These are phyloP conservation scores for Tokudaia muenninki DNA, from an alignment of 2,797 vertebrate species.

Conservation along the genomic window DNA sequence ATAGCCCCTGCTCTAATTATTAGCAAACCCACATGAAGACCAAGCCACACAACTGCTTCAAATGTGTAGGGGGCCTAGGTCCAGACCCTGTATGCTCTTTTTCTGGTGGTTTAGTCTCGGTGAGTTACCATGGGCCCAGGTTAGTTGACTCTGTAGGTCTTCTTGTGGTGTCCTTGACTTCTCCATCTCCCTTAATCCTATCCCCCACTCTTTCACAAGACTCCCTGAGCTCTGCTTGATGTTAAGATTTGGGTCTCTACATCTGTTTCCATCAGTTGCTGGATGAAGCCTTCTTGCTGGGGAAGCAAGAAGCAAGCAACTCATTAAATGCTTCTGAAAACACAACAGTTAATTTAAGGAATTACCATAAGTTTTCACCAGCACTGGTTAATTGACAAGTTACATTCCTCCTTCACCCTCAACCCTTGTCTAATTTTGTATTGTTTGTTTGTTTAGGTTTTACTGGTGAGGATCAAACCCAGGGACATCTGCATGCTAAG, in stretches of 20 bases:
- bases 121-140: no score
- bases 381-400: neutral
- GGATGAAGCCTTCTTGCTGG: neutral
- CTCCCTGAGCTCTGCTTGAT: neutral
- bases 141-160: no score
- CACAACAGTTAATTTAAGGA: neutral
- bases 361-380: neutral
- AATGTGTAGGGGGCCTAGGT: no score
- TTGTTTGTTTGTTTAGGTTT: neutral
- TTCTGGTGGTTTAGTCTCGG: no score
- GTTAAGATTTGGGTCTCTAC: neutral
- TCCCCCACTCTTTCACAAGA: neutral
- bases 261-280: neutral
- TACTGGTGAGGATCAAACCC: neutral
- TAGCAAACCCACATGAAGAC: no score
- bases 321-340: neutral
- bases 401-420: neutral
- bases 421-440: neutral
- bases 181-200: no score
- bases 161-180: no score
- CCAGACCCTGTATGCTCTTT: no score
- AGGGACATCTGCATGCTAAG: neutral
- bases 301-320: neutral
- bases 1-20: no score
- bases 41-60: no score